Evolutionary conservation across 2,888 invertebrate species (phyloP), one percentile per base, ranked within the genome.

Genomic region (Plagiodera versicolora): DNA sequence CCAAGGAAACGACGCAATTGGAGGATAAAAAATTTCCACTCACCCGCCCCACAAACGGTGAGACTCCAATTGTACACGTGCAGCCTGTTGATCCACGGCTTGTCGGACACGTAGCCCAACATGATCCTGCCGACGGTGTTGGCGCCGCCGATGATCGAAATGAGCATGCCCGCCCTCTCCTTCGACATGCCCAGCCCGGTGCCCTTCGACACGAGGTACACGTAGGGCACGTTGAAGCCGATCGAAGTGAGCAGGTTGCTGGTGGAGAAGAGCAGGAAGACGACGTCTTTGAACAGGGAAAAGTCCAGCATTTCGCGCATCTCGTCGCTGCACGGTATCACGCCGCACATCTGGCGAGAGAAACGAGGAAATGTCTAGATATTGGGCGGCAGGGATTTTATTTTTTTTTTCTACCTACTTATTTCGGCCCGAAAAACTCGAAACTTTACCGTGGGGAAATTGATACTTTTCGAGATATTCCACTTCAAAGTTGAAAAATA

Each of bases 171-270:
- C 4, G 90, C 87, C 45, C 84, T 75, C 11, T 83, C 80, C 56
- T 85, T 83, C 16, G 80, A 75, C 30, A 92, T 81, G 1, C 82
- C 83, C 53, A 88, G 75, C 0, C 78, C 78, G 61, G 88, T 83
- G 10, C 91, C 91, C 81, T 89, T 87, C 50, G 91, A 86, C 70
- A 90, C 89, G 61, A 92, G 85, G 76, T 92, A 96, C 55, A 95
- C 89, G 77, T 95, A 95, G 32, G 97, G 97, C 75, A 96, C 88
- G 79, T 95, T 94, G 83, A 95, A 96, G 63, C 96, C 96, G 75
- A 97, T 89, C 77, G 94, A 96, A 46, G 95, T 95, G 76, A 93
- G 89, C 79, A 99, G 95, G 81, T 99, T 99, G 39, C 98, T 98
- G 56, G 94, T 72, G 11, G 91, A 88, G 79, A 98, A 98, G 63